These are phyloP conservation scores for Psammodynastes pulverulentus DNA, from an alignment of 2,113 vertebrate genomes.

Conservation along the genomic window DNA sequence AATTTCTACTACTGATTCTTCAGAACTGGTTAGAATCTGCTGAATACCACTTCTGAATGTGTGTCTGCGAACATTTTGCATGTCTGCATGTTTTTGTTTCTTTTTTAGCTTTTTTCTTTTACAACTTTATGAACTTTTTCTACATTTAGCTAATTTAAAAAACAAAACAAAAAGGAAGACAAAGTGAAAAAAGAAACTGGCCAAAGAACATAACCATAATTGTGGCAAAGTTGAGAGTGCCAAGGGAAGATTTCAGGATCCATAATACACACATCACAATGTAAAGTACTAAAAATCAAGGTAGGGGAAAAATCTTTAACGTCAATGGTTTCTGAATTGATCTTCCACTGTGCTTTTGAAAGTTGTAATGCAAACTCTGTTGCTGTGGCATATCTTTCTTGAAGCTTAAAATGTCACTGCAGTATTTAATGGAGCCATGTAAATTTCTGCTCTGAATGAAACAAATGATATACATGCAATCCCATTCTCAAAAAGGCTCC, in stretches of 20 bases:
- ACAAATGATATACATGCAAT: neutral
- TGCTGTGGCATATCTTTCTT: conserved; percentile 14
- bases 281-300: neutral
- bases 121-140: neutral
- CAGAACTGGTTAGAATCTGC: too few relatives aligned
- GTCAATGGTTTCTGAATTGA: neutral
- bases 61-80: neutral
- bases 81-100: neutral
- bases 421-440: neutral
- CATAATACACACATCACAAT: neutral
- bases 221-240: neutral
- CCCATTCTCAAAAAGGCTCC: neutral
- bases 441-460: conserved; percentile 7
- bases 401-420: conserved; percentile 8
- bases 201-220: neutral
- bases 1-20: too few relatives aligned
- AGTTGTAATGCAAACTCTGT: neutral
- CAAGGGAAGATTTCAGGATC: neutral
- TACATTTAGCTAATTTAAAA: neutral
- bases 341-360: neutral
- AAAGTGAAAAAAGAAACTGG: neutral
- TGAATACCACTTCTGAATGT: too few relatives aligned
- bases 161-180: neutral
- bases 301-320: neutral
- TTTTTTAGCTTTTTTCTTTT: neutral